Conservation (phyloP, 2,888 invertebrate species). For the Rhabditoides inermis region DNA sequence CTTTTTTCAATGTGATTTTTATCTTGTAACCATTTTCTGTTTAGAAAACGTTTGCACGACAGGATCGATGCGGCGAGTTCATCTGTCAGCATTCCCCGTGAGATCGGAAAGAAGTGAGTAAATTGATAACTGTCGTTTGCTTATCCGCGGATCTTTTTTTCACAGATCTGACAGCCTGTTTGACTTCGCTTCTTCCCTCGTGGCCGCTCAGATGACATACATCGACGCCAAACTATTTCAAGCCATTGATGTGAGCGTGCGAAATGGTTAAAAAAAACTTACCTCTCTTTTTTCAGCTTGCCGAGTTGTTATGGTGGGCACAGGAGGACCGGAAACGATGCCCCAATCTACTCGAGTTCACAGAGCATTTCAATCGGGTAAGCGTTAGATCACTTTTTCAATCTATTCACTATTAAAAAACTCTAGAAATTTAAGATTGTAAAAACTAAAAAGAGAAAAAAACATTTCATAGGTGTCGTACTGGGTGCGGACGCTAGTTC, state of each 20-base stretch:
- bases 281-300: conserved; percentile 61
- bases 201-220: conserved; percentile 96
- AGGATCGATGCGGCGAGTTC: conserved; percentile 7
- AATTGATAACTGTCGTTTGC: background rate
- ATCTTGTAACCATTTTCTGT: background rate
- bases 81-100: background rate
- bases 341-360: conserved; percentile 89
- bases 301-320: conserved; percentile 92
- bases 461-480: conserved; percentile 36
- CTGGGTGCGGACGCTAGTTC: conserved; percentile 79
- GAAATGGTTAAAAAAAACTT: background rate
- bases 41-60: conserved; percentile 7
- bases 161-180: conserved; percentile 27
- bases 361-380: conserved; percentile 90
- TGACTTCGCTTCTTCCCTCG: conserved; percentile 77
- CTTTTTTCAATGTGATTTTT: background rate
- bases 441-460: background rate
- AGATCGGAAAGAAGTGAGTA: background rate
- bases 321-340: conserved; percentile 91
- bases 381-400: too few relatives aligned
- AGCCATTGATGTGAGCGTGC: conserved; percentile 69
- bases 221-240: conserved; percentile 88
- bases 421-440: background rate
- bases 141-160: background rate
- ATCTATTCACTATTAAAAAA: too few relatives aligned